Conservation (phyloP, 2,113 vertebrate species). For the Lophius piscatorius region DNA sequence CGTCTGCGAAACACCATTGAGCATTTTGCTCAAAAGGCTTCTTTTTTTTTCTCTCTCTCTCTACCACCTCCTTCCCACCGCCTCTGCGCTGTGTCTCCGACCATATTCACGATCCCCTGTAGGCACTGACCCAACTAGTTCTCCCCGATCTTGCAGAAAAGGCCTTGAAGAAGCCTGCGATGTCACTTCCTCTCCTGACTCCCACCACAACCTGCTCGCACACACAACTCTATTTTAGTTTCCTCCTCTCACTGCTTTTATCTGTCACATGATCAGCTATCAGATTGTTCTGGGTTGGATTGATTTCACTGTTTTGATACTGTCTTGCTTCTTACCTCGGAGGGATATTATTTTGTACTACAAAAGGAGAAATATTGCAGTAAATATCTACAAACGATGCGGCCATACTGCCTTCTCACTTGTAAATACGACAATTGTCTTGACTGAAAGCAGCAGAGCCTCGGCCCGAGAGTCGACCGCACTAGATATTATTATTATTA, state of each 20-base stretch:
- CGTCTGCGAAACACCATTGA: too few species aligned
- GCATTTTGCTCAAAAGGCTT: too few species aligned
- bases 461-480: slow-evolving; percentile 30
- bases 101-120: too few species aligned
- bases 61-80: too few species aligned
- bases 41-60: too few species aligned
- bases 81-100: too few species aligned
- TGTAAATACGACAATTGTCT: slow-evolving; percentile 62
- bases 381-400: slow-evolving; percentile 58
- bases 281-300: slow-evolving; percentile 14
- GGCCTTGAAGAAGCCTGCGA: slow-evolving; percentile 20
- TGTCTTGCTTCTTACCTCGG: slow-evolving; percentile 69
- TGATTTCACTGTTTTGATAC: slow-evolving; percentile 78
- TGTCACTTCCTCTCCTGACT: slow-evolving; percentile 19
- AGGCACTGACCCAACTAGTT: not conserved
- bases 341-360: slow-evolving; percentile 72
- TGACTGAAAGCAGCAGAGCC: slow-evolving; percentile 39
- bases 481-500: slow-evolving; percentile 41
- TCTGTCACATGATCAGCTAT: slow-evolving; percentile 13
- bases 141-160: not conserved
- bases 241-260: slow-evolving; percentile 8
- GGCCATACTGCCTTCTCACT: slow-evolving; percentile 75
- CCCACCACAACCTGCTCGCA: slow-evolving; percentile 12
- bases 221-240: not conserved
- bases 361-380: slow-evolving; percentile 54